Evolutionary conservation across 2,797 vertebrate genomes (phyloP), one percentile per base, ranked within the genome.

Genomic region (Serranus cabrilla): DNA sequence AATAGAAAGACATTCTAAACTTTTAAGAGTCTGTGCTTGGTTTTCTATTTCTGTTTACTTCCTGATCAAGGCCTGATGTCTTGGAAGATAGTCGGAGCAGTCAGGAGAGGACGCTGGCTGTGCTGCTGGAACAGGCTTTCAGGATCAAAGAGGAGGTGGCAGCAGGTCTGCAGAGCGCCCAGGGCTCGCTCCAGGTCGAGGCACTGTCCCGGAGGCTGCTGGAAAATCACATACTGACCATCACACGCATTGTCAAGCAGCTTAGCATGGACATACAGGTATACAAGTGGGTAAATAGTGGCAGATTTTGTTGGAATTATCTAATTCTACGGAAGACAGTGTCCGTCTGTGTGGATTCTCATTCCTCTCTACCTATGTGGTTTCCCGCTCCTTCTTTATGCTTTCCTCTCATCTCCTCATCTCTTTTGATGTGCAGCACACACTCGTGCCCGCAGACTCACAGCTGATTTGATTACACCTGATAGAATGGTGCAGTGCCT

Each of bases 251-350:
- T 0, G 88, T 97, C 63, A 95, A 95, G 89, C 96, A 96, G 79
- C 94, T 98, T 68, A 96, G 92, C 84, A 87, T 91, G 54, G 93
- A 95, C 66, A 94, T 95, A 51, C 93, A 97, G 95, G 96, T 96
- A 93, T 7, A 34, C 6, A 59, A 76, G 21, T 46, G 11, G 54
- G 20, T 7, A 23, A 4, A 42, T 14, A 13, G n/a, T 43, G 11
- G 43, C 23, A n/a, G 1, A n/a, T 47, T 20, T 20, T 12, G 3
- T 31, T 21, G 0, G 12, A 42, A 21, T 71, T 37, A 17, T 71
- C 17, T 62, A 40, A 55, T 42, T 42, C n/a, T 25, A 2, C 43
- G 20, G 47, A 62, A 34, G 1, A 42, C 60, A 11, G n/a, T 21
- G 21, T 57, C 17, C 1, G 51, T 55, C 23, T 60, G 8, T 25